phyloP scores from a whole-genome alignment of 2,888 invertebrate species.

The Panzeria rudis region DNA sequence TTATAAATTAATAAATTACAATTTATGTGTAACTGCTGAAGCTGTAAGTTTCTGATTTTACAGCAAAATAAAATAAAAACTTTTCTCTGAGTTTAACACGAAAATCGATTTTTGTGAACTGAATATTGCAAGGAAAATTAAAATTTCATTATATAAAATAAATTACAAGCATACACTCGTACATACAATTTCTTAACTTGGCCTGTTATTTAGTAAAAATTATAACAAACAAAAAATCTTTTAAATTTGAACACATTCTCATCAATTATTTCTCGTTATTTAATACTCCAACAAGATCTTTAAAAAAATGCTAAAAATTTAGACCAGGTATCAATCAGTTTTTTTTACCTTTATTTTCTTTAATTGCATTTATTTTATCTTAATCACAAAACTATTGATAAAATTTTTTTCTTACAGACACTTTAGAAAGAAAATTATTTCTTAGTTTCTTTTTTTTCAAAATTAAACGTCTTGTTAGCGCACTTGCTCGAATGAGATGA shows the following conservation, averaged over 20 bases:
- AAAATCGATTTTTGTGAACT: constrained; percentile 73
- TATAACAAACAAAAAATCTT: background rate
- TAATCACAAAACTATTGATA: constrained; percentile 4
- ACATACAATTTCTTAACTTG: background rate
- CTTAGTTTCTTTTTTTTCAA: background rate
- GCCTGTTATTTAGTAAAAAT: background rate
- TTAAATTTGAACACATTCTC: background rate
- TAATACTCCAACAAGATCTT: background rate
- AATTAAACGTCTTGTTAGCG: constrained; percentile 21
- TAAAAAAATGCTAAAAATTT: background rate
- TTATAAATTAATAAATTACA: constrained; percentile 83
- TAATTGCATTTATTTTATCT: background rate
- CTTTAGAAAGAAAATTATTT: background rate
- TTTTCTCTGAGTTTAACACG: constrained; percentile 60
- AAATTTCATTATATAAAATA: constrained; percentile 68
- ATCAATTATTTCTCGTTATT: background rate
- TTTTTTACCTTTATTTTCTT: constrained; percentile 14
- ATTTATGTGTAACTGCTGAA: constrained; percentile 77
- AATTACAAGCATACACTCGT: background rate
- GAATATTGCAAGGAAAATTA: constrained; percentile 63
- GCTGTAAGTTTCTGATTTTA: constrained; percentile 70
- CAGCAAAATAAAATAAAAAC: constrained; percentile 63
- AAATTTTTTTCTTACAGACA: background rate
- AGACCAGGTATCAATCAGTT: background rate
- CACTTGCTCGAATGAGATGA: constrained; percentile 32